phyloP scores from a whole-genome alignment of 2,113 vertebrate species.

The Carassius carassius region DNA sequence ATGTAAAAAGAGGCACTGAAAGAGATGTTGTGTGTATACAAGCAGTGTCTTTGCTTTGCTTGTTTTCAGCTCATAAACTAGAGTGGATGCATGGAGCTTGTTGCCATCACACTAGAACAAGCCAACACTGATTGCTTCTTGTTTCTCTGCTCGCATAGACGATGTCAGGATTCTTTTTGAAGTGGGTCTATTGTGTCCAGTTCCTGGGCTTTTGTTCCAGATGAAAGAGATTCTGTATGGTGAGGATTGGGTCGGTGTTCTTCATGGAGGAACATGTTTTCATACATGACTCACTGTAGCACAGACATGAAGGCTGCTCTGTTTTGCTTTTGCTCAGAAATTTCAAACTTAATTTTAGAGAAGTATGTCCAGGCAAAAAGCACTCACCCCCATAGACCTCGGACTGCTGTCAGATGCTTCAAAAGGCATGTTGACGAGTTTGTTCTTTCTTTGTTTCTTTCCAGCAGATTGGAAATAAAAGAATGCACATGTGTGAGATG shows the following conservation, averaged over 20 bases:
- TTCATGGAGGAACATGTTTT: conserved; percentile 54
- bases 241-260: conserved; percentile 66
- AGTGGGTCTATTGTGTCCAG: conserved; percentile 66
- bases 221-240: conserved; percentile 82
- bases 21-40: not conserved
- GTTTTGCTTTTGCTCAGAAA: conserved; percentile 65
- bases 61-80: conserved; percentile 37
- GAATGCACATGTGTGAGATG: not conserved
- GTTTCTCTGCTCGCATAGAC: conserved; percentile 68
- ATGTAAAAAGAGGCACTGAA: not conserved
- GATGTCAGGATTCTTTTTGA: conserved; percentile 74
- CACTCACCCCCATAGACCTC: conserved; percentile 42
- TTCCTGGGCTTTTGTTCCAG: conserved; percentile 76
- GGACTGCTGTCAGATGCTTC: conserved; percentile 57
- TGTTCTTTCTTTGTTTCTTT: conserved; percentile 57
- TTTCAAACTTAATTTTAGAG: conserved; percentile 70
- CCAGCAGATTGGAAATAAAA: not conserved
- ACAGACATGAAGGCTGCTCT: conserved; percentile 58
- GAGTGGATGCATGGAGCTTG: conserved; percentile 64
- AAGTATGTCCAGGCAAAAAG: conserved; percentile 63
- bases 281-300: conserved; percentile 53
- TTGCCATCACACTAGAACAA: conserved; percentile 70
- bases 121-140: conserved; percentile 77
- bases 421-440: conserved; percentile 54
- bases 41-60: not conserved